Conservation (phyloP, 1,140 invertebrate genomes). For the Drosophila arawakana region DNA sequence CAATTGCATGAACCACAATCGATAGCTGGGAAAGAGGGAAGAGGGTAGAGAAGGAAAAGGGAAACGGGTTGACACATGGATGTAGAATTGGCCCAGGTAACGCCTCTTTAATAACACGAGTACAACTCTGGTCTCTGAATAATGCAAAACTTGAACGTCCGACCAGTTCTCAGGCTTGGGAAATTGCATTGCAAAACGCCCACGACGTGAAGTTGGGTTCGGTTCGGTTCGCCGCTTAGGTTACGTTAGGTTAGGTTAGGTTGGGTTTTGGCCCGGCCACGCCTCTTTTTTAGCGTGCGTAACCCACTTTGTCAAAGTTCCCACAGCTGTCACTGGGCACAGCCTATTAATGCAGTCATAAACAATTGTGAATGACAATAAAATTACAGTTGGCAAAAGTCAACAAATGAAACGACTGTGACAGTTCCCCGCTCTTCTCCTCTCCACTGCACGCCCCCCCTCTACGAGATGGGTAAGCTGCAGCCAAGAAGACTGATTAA, state of each 20-base stretch:
- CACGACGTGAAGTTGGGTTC: background rate
- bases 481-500: slow-evolving; percentile 9
- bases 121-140: background rate
- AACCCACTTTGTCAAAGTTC: slow-evolving; percentile 39
- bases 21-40: background rate
- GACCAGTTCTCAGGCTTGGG: background rate
- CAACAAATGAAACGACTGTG: slow-evolving; percentile 15
- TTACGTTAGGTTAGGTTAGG: background rate
- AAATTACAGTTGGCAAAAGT: slow-evolving; percentile 38
- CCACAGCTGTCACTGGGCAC: slow-evolving; percentile 47
- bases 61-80: background rate
- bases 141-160: slow-evolving; percentile 4
- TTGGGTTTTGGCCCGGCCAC: background rate
- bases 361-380: slow-evolving; percentile 39
- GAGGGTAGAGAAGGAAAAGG: background rate
- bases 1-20: background rate
- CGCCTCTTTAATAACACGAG: slow-evolving; percentile 14
- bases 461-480: background rate
- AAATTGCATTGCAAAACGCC: slow-evolving; percentile 11
- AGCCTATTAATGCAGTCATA: slow-evolving; percentile 29
- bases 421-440: background rate
- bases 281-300: slow-evolving; percentile 4
- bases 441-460: background rate
- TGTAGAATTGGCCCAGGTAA: background rate
- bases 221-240: no score